Conservation (phyloP, 2,797 vertebrate genomes). For the Cyprinella venusta region DNA sequence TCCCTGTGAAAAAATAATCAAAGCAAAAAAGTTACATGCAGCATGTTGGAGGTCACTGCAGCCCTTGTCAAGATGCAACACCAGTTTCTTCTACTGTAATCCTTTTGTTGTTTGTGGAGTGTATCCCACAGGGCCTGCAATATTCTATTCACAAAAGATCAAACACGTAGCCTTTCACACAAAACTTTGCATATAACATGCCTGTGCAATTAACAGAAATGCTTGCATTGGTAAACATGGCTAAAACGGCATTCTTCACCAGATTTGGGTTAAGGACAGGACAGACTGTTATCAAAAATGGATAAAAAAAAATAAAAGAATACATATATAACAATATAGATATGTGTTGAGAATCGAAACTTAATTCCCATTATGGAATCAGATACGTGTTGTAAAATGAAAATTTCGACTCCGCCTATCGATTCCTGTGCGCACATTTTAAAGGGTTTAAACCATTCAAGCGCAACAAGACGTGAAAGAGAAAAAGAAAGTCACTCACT, state of each 20-base stretch:
- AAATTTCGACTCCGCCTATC: no score
- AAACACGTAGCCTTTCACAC: constrained; percentile 34
- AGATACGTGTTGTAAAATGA: no score
- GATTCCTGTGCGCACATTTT: no score
- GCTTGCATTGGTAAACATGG: neutral
- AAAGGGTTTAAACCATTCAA: no score
- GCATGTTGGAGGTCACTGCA: constrained; percentile 51
- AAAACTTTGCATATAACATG: constrained; percentile 18
- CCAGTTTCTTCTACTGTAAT: constrained; percentile 41
- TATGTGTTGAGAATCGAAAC: neutral
- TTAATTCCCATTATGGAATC: neutral
- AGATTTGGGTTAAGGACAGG: neutral
- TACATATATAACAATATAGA: neutral
- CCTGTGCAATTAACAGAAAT: neutral
- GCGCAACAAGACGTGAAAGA: no score
- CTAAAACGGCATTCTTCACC: neutral
- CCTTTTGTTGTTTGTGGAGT: constrained; percentile 34
- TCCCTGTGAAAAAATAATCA: constrained; percentile 58
- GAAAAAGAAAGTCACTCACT: no score
- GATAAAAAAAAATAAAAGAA: neutral
- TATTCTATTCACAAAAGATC: constrained; percentile 36
- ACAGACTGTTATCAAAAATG: neutral
- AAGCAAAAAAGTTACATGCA: constrained; percentile 45
- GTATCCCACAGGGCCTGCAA: constrained; percentile 11
- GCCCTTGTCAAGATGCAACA: constrained; percentile 50